Evolutionary conservation across 2,888 invertebrate species (phyloP), one percentile per base, ranked within the genome.

Genomic region (Yponomeuta sedellus): DNA sequence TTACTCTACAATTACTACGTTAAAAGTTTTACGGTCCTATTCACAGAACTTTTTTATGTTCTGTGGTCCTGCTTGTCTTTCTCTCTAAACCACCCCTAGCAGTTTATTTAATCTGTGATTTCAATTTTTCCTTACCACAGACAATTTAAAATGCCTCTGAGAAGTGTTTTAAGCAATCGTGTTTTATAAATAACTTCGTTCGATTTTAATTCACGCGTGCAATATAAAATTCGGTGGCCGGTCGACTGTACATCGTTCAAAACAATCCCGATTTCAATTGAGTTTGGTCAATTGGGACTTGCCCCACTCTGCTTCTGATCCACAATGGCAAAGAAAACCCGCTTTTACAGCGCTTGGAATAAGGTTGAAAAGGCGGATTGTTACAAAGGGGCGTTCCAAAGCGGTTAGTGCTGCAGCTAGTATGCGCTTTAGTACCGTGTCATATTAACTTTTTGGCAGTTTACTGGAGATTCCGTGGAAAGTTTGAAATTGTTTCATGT

Each of bases 361-460:
- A 52, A 52, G 16, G 16, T 52, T 16, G 3, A 16, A 3, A 16
- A 52, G 0, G 44, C 44, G 1, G 5, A 16, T 52, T 16, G 44
- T 2, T 52, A 52, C 44, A 1, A 16, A 12, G 44, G 16, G 8
- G 11, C 44, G 44, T 52, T 52, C 16, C 44, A 12, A 52, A 16
- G 44, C 44, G 44, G 12, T 52, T 52, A 52, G 44, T 16, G 44
- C 16, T 52, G 16, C 44, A 1, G 16, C 44, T 52, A 52, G 44
- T 52, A 12, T 52, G 44, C 44, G 44, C 44, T 52, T 16, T 52
- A 1, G 16, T 52, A 52, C 44, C 44, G 12, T 52, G 44, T 52
- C 44, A 52, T 52, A 52, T 52, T 52, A 52, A 52, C 44, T 52
- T 52, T 52, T 52, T 52, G 44, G 44, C 44, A 52, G 44, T 52